Conservation (phyloP, 2,797 vertebrate genomes). For the Pygocentrus nattereri region DNA sequence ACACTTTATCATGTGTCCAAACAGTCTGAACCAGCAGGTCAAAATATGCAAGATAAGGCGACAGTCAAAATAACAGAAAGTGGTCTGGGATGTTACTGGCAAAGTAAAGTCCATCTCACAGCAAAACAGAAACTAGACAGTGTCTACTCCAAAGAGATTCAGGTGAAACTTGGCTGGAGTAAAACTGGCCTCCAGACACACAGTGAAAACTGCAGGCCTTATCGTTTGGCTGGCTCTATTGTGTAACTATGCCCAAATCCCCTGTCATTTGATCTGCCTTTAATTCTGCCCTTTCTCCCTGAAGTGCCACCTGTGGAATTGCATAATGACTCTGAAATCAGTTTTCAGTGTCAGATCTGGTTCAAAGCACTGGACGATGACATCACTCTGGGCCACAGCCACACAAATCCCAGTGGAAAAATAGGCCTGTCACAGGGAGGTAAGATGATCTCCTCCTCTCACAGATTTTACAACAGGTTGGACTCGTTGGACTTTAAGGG, state of each 20-base stretch:
- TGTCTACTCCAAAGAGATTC: neutral
- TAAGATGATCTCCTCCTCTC: constrained; percentile 75
- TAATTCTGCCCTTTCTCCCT: constrained; percentile 44
- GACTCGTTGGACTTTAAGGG: constrained; percentile 62
- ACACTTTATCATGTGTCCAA: constrained; percentile 30
- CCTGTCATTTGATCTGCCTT: constrained; percentile 58
- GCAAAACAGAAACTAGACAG: neutral
- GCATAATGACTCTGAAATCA: constrained; percentile 71
- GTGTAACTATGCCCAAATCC: constrained; percentile 72
- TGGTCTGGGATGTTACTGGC: too few species aligned
- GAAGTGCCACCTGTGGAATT: constrained; percentile 76
- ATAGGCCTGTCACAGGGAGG: constrained; percentile 53
- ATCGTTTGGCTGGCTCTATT: constrained; percentile 54
- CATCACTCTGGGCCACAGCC: constrained; percentile 63
- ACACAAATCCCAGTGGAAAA: constrained; percentile 68
- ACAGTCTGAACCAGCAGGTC: neutral
- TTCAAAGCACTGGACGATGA: constrained; percentile 70
- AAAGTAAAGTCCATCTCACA: neutral
- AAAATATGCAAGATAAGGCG: neutral
- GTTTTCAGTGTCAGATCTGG: constrained; percentile 59
- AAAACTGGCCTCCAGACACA: constrained; percentile 23
- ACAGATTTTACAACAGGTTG: constrained; percentile 74
- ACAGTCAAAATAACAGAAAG: neutral
- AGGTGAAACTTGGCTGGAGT: neutral
- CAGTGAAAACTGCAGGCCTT: constrained; percentile 33